A percentile compares a stretch with the other conserved stretches of the same genome.
These are phyloP conservation scores for Poeciliopsis occidentalis DNA, from an alignment of 2,113 vertebrate genomes.

Conservation along the genomic window DNA sequence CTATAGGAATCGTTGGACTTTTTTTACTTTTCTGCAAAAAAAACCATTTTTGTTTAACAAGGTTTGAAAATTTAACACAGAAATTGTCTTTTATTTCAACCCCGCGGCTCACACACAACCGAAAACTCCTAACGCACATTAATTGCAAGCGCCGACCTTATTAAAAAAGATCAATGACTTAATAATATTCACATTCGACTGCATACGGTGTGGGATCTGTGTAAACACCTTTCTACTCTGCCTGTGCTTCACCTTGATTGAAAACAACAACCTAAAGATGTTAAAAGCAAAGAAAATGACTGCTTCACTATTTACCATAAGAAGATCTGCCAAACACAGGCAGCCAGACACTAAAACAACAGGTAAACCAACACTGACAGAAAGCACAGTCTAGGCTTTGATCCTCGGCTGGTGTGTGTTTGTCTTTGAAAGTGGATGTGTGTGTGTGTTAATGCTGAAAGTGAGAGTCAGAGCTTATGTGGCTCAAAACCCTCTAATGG, in stretches of 20 bases:
- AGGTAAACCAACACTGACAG: neutral
- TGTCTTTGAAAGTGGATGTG: neutral
- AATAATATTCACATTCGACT: neutral
- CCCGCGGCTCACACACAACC: neutral
- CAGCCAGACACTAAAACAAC: neutral
- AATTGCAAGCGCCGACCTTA: neutral
- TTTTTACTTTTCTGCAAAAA: neutral
- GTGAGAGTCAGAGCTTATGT: neutral
- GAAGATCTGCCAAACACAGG: neutral
- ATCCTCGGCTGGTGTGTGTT: neutral
- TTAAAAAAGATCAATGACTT: neutral
- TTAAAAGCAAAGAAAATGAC: neutral
- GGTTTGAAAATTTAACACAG: neutral
- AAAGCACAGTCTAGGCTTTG: slow-evolving; percentile 15
- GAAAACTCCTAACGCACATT: neutral
- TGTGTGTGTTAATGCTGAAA: slow-evolving; percentile 1
- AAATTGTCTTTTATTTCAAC: neutral
- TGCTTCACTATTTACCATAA: neutral
- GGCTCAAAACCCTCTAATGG: slow-evolving; percentile 33
- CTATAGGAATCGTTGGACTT: neutral
- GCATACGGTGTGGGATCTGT: neutral
- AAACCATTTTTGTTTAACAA: neutral
- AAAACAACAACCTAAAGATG: neutral
- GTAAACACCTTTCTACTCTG: neutral
- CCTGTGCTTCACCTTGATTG: neutral